Base-by-base conservation (phyloP, 2,888 invertebrate species). In the Erpobdella octoculata region DNA sequence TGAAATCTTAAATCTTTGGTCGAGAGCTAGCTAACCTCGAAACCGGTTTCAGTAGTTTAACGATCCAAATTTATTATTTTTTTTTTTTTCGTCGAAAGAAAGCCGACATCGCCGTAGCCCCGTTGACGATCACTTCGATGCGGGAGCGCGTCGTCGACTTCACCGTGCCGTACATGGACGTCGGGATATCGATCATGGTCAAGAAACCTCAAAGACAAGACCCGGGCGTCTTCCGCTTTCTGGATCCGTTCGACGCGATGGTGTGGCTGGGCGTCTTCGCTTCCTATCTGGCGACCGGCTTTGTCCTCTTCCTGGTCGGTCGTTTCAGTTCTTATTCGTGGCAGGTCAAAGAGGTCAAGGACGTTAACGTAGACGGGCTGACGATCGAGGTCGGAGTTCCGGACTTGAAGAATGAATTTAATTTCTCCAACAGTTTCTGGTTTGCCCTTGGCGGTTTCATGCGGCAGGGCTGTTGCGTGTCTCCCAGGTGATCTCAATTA, bases 281-380 rank as follows among this genome's bases (percentile, higher is more conserved):
- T 84, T 94, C 94, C 76, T 96, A 93, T 84, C 89, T 95, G 76
- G 94, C 93, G 58, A 96, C 96, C 71, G 95, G 94, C 83, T 91
- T 97, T 77, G 95, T 97, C 25, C 87, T 98, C 31, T 98, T 95
- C 86, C 89, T 95, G 78, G 97, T 98, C 46, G 94, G 95, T 59
- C 85, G 95, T 76, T 97, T 97, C 85, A 94, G 94, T 0, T 95
- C 97, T 0, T 93, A 93, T 83, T 97, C 97, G 85, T 97, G 96
- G 96, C 88, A 92, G 73, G 80, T 82, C 35, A 83, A 78, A 67
- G 76, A 78, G 62, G 62, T 67, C 59, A 72, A 70, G 25, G 70
- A 72, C 48, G 41, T 35, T 25, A 41, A 41, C n/a, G 12, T 15
- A 12, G 46, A 41, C 46, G n/a, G n/a, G 12, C 31, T n/a, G 4